Conservation (phyloP, 2,113 vertebrate genomes). For the Seriola dumerili region DNA sequence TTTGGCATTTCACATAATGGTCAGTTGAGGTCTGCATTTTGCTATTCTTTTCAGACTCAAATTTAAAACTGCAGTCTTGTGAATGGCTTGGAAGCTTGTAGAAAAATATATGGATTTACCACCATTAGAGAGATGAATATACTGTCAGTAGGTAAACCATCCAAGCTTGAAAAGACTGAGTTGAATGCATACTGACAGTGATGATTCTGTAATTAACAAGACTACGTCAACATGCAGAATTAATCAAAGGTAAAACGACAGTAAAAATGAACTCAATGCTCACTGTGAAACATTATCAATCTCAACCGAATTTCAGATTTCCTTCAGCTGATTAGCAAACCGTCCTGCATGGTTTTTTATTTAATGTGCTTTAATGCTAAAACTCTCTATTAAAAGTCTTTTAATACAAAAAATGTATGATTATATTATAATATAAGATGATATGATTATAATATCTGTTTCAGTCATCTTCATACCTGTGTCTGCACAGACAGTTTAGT, state of each 20-base stretch:
- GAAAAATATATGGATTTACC: neutral
- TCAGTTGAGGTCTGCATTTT: slow-evolving; percentile 11
- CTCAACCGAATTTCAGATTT: slow-evolving; percentile 1
- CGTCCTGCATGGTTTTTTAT: neutral
- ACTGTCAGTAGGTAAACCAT: neutral
- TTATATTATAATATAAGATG: neutral
- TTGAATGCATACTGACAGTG: neutral
- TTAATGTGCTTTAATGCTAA: neutral
- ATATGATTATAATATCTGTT: slow-evolving; percentile 30
- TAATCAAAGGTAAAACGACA: neutral
- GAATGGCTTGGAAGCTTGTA: neutral
- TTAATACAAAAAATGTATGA: neutral
- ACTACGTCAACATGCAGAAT: neutral
- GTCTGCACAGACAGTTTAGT: slow-evolving; percentile 49
- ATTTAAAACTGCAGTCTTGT: slow-evolving; percentile 8
- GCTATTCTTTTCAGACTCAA: neutral
- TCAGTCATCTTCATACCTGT: slow-evolving; percentile 49
- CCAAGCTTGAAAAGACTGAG: neutral
- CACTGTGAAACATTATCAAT: neutral
- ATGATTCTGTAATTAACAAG: slow-evolving; percentile 3
- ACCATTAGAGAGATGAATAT: slow-evolving; percentile 6
- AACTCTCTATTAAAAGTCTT: neutral
- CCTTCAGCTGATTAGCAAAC: neutral
- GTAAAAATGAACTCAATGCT: neutral
- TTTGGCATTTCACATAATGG: neutral